Evolutionary conservation across 2,113 vertebrate species (phyloP), one percentile per base, ranked within the genome.

Genomic region (western clawed frog (Xenopus tropicalis)): DNA sequence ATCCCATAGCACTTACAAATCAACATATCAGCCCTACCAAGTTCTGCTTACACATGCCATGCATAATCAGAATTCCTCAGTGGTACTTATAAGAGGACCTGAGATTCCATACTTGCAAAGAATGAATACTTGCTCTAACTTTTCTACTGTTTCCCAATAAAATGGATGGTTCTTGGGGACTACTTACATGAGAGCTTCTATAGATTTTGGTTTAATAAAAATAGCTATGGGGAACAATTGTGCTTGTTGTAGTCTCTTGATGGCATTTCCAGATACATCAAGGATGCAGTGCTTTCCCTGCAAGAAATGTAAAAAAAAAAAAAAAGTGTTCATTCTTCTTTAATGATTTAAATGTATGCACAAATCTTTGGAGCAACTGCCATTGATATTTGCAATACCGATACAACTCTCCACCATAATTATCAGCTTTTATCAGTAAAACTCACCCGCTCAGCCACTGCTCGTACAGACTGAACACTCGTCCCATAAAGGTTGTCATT

Each of bases 121-220:
- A n/a, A n/a, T n/a, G n/a, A 37, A 37, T 7, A 37, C 6, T 37
- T 4, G 29, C 2, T 37, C 10, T 37, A n/a, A n/a, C n/a, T n/a
- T n/a, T n/a, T n/a, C n/a, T n/a, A n/a, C n/a, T 37, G 6, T 37
- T 37, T 9, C 29, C 29, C 2, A 37, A 37, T 9, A 37, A 37
- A 37, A 37, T 3, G 29, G 6, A 29, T 8, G 10, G 29, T 8
- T 37, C 29, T 7, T 37, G 29, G 29, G 1, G 5, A 9, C 10
- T 48, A 94, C 96, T 94, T 88, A 99, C 97, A 98, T 96, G 80
- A 98, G 95, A 19, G 96, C 94, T 90, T 99, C 96, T 37, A 98
- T 91, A 75, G 96, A 98, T 93, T 96, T 98, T 88, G 97, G 97
- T 93, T 99, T 99, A 89, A 99, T 98, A 93, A 99, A 99, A 89